Percentiles rank a stretch among this genome's conserved stretches.
These are phyloP conservation scores for Calcarius lapponicus DNA, from an alignment of 2,797 vertebrate genomes.

Conservation along the genomic window DNA sequence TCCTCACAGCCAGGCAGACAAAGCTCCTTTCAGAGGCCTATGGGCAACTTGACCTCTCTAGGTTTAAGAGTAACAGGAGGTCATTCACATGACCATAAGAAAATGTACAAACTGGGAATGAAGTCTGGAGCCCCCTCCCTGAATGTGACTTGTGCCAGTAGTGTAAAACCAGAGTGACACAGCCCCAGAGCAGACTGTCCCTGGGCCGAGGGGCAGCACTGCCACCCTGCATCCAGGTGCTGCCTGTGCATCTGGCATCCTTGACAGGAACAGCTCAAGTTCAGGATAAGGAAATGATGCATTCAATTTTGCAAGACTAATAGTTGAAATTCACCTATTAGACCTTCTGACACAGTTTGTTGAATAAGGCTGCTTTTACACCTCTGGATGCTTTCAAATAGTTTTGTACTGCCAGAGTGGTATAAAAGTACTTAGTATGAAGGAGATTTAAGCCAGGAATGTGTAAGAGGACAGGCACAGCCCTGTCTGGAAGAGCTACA, in stretches of 20 bases:
- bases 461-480: not conserved
- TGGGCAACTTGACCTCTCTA: not conserved
- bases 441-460: not conserved
- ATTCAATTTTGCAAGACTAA: not conserved
- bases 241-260: not conserved
- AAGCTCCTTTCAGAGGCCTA: not conserved
- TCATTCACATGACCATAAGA: not conserved
- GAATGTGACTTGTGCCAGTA: not conserved
- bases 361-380: not conserved
- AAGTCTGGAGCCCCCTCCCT: not conserved
- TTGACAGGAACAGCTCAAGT: not conserved
- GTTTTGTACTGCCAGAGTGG: not conserved
- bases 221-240: not conserved
- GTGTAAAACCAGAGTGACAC: not conserved
- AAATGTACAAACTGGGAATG: not conserved
- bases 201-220: not conserved
- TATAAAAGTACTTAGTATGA: not conserved
- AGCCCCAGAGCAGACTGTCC: accelerated
- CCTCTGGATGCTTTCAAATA: not conserved
- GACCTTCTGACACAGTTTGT: not conserved
- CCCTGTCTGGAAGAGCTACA: not conserved
- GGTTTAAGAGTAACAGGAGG: not conserved
- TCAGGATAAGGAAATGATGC: not conserved
- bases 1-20: not conserved
- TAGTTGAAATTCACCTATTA: not conserved